Conservation (phyloP, 2,888 invertebrate species). For the Stomorhina lunata region DNA sequence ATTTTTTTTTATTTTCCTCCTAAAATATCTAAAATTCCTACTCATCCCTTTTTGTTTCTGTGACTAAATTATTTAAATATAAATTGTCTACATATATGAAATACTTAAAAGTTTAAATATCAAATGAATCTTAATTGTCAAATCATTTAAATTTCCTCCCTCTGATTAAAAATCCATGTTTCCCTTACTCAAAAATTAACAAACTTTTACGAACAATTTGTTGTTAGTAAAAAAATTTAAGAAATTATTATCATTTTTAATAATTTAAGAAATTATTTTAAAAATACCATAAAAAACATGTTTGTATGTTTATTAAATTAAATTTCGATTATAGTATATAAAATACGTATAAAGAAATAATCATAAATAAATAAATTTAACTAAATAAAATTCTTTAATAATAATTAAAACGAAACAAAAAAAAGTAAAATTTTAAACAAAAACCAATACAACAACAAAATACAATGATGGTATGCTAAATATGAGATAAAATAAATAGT, state of each 20-base stretch:
- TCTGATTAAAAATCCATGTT: slow-evolving; percentile 8
- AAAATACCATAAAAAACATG: slow-evolving; percentile 34
- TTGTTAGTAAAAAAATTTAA: slow-evolving; percentile 26
- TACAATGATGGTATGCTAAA: slow-evolving; percentile 37
- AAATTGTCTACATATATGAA: slow-evolving; percentile 26
- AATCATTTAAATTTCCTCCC: not conserved
- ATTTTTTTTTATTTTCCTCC: slow-evolving; percentile 1
- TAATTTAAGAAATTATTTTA: slow-evolving; percentile 47
- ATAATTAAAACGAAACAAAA: slow-evolving; percentile 30
- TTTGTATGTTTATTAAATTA: slow-evolving; percentile 45
- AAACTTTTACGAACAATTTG: slow-evolving; percentile 29
- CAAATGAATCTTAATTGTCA: not conserved
- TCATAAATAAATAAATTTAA: slow-evolving; percentile 47
- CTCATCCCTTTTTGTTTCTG: not conserved
- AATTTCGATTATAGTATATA: slow-evolving; percentile 54
- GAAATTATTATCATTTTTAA: slow-evolving; percentile 20
- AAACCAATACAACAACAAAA: slow-evolving; percentile 33
- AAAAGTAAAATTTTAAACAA: slow-evolving; percentile 42
- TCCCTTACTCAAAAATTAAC: not conserved
- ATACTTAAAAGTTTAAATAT: slow-evolving; percentile 3
- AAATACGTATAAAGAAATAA: slow-evolving; percentile 36
- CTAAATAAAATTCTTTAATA: slow-evolving; percentile 55
- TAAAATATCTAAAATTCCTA: not conserved
- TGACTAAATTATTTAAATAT: not conserved
- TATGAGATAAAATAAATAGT: slow-evolving; percentile 16